Base-by-base conservation (phyloP, 2,888 invertebrate species). In the Hydropsyche betteni region DNA sequence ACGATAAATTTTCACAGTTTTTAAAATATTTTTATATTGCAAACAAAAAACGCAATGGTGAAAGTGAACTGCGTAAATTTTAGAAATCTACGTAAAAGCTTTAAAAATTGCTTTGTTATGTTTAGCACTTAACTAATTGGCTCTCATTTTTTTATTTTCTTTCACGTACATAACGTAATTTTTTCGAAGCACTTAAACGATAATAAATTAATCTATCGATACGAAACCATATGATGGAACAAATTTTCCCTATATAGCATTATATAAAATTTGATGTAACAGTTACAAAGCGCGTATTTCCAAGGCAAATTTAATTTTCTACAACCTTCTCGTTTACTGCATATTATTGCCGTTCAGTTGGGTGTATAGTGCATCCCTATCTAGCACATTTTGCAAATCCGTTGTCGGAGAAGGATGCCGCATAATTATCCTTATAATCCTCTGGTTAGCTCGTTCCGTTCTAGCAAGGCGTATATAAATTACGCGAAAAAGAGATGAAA, bases 391-490 rank as follows among this genome's bases (percentile, higher is more conserved):
- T 51, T 38, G 34, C 14, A 64, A 36, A 36, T 33, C 38, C 12
- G 24, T 36, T 6, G 74, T 8, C 33, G 68, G 72, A 79, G 50
- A 55, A 76, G 55, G 77, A 79, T 76, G 73, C 38, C 55, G 70
- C 68, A 76, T 79, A 77, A 79, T 79, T 79, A 79, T 74, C 74
- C 68, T 76, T 77, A 79, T 79, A 79, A 79, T 79, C 79, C 77
- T 73, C 68, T 55, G 79, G 79, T 77, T 77, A 76, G 51, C 61
- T 68, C 69, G 72, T 79, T 77, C 55, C 77, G 53, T 64, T 76
- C 75, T 72, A 61, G 61, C 72, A 64, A 61, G 33, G 69, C 52
- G 12, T 10, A 53, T 51, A 58, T 72, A 53, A 72, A 75, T 74
- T 52, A 61, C 53, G 77, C 61, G 68, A 24, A 74, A 78, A 51